These are phyloP conservation scores for Cephalopholis sonnerati DNA, from an alignment of 2,113 vertebrate species.

Conservation along the genomic window DNA sequence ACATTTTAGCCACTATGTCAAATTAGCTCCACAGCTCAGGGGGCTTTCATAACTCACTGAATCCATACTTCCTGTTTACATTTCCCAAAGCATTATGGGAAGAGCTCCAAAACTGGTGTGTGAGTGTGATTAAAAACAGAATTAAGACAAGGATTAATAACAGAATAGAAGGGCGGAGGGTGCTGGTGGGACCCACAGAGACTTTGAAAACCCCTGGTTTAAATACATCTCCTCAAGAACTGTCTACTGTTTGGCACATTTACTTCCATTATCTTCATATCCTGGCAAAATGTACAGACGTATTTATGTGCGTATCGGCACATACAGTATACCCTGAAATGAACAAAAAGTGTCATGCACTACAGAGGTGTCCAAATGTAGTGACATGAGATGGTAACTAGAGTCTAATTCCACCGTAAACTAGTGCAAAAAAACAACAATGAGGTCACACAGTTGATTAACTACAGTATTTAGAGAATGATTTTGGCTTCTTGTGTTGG, in stretches of 20 bases:
- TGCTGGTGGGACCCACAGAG: background rate
- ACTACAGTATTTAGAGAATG: constrained; percentile 86
- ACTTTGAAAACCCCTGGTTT: constrained; percentile 36
- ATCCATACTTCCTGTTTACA: background rate
- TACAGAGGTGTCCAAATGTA: constrained; percentile 79
- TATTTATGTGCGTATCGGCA: constrained; percentile 34
- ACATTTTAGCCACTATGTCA: no score
- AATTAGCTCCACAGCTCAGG: no score
- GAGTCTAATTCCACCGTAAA: constrained; percentile 83
- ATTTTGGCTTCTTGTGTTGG: constrained; percentile 76
- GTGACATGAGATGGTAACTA: constrained; percentile 86
- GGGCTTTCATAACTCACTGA: background rate
- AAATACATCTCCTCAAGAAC: constrained; percentile 48
- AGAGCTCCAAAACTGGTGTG: background rate
- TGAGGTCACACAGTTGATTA: constrained; percentile 91
- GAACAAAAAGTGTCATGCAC: constrained; percentile 84
- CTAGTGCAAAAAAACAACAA: constrained; percentile 92
- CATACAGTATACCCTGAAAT: constrained; percentile 77
- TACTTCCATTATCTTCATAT: constrained; percentile 52
- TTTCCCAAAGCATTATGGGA: constrained; percentile 12
- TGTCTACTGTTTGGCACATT: constrained; percentile 81
- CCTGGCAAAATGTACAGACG: constrained; percentile 62
- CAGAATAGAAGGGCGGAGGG: background rate
- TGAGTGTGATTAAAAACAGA: background rate
- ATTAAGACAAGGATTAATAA: background rate